Evolutionary conservation across 1,140 invertebrate species (phyloP).

Genomic region (Drosophila arizonae): DNA sequence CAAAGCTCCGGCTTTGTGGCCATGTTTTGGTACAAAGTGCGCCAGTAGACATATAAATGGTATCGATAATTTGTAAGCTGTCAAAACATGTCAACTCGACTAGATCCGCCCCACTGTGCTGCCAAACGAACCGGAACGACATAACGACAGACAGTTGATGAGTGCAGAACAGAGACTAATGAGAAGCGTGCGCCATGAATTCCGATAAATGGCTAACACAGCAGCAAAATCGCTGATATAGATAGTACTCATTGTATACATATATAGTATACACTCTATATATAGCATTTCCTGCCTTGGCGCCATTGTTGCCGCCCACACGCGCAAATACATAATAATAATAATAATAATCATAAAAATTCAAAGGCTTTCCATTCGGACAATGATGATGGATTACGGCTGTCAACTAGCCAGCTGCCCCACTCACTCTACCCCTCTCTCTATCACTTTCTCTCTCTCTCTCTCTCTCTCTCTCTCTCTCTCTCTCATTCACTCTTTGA

Average conservation of each 20-base stretch:
- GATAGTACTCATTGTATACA: constrained; percentile 4
- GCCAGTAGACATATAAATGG: constrained; percentile 16
- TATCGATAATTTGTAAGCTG: constrained; percentile 53
- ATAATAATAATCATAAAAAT: constrained; percentile 73
- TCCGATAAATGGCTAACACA: constrained; percentile 65
- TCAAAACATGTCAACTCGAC: constrained; percentile 30
- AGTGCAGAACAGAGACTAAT: constrained; percentile 47
- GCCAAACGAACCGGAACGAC: constrained; percentile 3
- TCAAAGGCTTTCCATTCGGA: constrained; percentile 57
- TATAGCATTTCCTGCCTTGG: constrained; percentile 7
- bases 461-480: background rate
- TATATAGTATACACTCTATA: background rate
- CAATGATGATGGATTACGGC: constrained; percentile 76
- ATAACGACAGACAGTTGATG: constrained; percentile 22
- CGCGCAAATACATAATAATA: constrained; percentile 58
- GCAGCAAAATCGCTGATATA: constrained; percentile 58
- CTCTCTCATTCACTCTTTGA: background rate
- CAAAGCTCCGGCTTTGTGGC: background rate
- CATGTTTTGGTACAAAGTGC: constrained; percentile 1
- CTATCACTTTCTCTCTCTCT: background rate
- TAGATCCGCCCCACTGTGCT: constrained; percentile 19
- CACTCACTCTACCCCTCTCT: background rate
- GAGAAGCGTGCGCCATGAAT: constrained; percentile 74
- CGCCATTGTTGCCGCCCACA: constrained; percentile 37
- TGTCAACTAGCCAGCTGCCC: constrained; percentile 38